Evolutionary conservation across 1,140 invertebrate genomes (phyloP), one percentile per base, ranked within the genome.

Genomic region (Ceratina australensis): DNA sequence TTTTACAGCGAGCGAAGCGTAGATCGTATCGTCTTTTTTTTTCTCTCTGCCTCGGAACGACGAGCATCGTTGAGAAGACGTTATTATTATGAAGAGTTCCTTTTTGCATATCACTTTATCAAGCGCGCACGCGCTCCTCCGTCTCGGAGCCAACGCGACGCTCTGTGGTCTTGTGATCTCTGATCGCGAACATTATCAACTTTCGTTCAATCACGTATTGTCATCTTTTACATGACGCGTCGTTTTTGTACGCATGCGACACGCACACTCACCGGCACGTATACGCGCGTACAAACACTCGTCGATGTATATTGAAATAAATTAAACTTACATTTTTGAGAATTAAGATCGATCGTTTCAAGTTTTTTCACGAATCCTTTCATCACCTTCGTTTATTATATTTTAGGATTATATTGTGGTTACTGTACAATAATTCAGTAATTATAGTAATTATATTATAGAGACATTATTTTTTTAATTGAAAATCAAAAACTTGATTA

Each of bases 281-380:
- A 76, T 63, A 59, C 56, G 67, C 65, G 79, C 76, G 78, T 72
- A 78, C 71, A 73, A 80, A 80, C 79, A 81, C 85, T 81, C 87
- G 81, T 89, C 87, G 77, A 81, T 88, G 86, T 89, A 89, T 88
- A 89, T 89, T 89, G 76, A 83, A 89, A 89, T 89, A 88, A 87
- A 89, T 89, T 88, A 87, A 87, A 89, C 86, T 87, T 89, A 89
- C 87, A 88, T 89, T 91, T 90, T 91, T 90, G 88, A 89, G 83
- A 90, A 90, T 89, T 89, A 90, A 87, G 76, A 81, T 26, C 18
- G 2, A 24, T 26, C 20, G 8, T 81, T 68, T 0, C 0, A 20
- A 0, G 64, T 73, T 65, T 42, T 63, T 81, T 18, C 18, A 18
- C 12, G 1, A 5, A 22, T 60, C 49, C 60, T 16, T 42, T 26